phyloP scores from a whole-genome alignment of 2,113 vertebrate genomes.

The Puma concolor region DNA sequence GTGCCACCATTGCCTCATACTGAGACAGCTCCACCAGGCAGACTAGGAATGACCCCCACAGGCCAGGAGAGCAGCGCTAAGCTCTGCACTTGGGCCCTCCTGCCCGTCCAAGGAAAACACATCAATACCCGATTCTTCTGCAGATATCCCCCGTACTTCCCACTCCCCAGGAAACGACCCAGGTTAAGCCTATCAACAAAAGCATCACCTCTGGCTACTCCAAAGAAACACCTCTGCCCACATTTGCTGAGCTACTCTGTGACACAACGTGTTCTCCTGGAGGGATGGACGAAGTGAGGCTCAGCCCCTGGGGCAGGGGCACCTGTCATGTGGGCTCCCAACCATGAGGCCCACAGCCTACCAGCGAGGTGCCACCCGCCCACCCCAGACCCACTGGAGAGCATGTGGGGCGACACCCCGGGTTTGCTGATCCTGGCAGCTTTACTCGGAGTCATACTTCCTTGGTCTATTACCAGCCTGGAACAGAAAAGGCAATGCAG shows the following conservation, averaged over 20 bases:
- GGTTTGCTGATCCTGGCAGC: neutral
- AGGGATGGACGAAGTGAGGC: neutral
- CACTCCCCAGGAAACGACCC: neutral
- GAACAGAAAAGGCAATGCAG: neutral
- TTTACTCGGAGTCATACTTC: neutral
- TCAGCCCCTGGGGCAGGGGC: neutral
- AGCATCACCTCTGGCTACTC: neutral
- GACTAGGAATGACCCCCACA: too few species aligned
- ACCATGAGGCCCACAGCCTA: neutral
- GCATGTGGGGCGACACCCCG: neutral
- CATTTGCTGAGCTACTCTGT: neutral
- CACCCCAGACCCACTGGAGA: neutral
- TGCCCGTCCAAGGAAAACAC: neutral
- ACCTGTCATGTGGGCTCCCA: neutral
- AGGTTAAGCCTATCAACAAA: neutral
- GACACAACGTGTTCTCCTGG: accelerated
- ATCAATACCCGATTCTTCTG: neutral
- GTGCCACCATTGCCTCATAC: neutral
- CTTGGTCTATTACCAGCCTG: neutral
- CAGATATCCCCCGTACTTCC: neutral
- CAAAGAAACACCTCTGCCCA: neutral
- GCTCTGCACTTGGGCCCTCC: neutral
- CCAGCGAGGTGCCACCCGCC: neutral
- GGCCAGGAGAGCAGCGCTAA: neutral
- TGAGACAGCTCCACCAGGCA: neutral